Evolutionary conservation across 2,797 vertebrate genomes (phyloP).

Genomic region (Delichon dasypus): DNA sequence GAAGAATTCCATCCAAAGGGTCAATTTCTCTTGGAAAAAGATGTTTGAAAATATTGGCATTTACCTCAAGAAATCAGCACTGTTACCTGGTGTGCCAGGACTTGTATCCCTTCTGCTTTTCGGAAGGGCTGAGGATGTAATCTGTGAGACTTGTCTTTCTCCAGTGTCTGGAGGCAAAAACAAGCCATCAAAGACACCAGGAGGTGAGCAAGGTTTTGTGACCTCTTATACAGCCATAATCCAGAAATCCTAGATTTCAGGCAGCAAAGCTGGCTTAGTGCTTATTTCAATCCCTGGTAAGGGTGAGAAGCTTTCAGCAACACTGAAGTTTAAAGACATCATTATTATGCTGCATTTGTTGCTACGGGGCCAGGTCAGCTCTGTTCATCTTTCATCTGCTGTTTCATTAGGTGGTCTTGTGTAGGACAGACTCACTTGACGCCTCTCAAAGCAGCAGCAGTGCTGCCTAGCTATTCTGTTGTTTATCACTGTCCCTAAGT

Average conservation of each 20-base stretch:
- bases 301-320: neutral
- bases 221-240: neutral
- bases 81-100: neutral
- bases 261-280: neutral
- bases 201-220: neutral
- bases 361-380: slow-evolving; percentile 11
- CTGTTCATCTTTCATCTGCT: slow-evolving; percentile 32
- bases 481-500: neutral
- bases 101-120: neutral
- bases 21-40: neutral
- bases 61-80: neutral
- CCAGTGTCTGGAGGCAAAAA: neutral
- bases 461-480: neutral
- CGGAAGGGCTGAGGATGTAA: neutral
- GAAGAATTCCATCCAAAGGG: neutral
- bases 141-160: neutral
- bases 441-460: neutral
- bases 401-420: slow-evolving; percentile 25
- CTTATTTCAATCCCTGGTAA: neutral
- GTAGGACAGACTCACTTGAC: neutral
- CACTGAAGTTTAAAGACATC: neutral
- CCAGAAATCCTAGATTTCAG: slow-evolving; percentile 7
- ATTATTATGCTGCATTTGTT: slow-evolving; percentile 16
- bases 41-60: neutral
- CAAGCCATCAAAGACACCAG: neutral